Conservation (phyloP, 2,797 vertebrate species). For the Parotocinclus haroldoi region DNA sequence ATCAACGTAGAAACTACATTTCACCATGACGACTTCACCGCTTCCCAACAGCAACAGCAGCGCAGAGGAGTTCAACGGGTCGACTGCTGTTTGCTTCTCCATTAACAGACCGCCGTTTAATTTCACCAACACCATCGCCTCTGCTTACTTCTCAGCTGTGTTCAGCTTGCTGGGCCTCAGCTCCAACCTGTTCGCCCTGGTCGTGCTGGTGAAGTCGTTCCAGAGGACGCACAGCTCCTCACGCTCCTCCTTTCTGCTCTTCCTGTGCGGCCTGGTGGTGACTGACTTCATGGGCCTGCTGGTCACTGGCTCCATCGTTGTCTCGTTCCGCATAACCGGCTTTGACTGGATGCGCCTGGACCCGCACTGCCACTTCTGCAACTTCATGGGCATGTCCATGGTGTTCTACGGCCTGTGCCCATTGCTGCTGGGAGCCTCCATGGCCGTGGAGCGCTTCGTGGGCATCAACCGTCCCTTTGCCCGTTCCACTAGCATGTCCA, state of each 20-base stretch:
- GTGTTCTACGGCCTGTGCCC: constrained; percentile 92
- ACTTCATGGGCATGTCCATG: constrained; percentile 91
- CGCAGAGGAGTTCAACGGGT: constrained; percentile 32
- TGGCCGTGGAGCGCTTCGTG: constrained; percentile 85
- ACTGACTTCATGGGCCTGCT: constrained; percentile 91
- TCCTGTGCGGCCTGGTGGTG: constrained; percentile 86
- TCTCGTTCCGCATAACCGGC: constrained; percentile 74
- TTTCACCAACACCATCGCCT: constrained; percentile 56
- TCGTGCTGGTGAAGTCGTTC: constrained; percentile 78
- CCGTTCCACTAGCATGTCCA: constrained; percentile 68
- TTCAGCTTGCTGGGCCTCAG: constrained; percentile 79
- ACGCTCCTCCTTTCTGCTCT: constrained; percentile 85
- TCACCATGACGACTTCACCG: constrained; percentile 56
- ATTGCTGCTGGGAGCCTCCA: constrained; percentile 82
- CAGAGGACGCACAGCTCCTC: constrained; percentile 61
- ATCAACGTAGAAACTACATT: background rate
- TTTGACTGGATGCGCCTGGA: constrained; percentile 79
- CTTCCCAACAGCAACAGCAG: background rate
- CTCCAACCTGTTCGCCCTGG: constrained; percentile 88
- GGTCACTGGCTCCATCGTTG: constrained; percentile 80
- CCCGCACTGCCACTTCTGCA: constrained; percentile 84
- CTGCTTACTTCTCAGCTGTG: constrained; percentile 73
- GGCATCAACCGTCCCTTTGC: constrained; percentile 89
- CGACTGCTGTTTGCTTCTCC: constrained; percentile 63
- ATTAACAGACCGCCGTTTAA: constrained; percentile 59